A percentile compares a stretch with the other conserved stretches of the same genome.
phyloP scores from a whole-genome alignment of 2,113 vertebrate species.

The Semnornis frantzii region DNA sequence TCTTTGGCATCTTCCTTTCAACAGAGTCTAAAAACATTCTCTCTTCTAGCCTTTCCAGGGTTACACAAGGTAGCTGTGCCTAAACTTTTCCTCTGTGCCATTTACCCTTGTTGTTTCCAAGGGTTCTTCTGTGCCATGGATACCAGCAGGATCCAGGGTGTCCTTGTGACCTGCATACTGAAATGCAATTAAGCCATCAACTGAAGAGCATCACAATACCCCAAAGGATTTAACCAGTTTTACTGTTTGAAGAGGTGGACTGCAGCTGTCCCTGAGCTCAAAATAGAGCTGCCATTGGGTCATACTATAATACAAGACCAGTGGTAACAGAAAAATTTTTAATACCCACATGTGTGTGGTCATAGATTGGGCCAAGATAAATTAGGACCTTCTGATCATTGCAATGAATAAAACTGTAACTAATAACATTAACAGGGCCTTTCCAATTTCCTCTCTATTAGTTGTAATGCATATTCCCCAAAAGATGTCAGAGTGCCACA shows the following conservation, averaged over 20 bases:
- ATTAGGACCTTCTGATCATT: neutral
- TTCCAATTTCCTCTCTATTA: neutral
- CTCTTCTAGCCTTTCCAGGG: neutral
- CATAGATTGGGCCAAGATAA: neutral
- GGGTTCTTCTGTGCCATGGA: neutral
- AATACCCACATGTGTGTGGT: rapidly evolving
- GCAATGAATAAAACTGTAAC: neutral
- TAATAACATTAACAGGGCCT: neutral
- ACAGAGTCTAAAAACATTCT: neutral
- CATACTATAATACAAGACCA: neutral
- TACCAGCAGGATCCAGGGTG: neutral
- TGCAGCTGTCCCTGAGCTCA: neutral
- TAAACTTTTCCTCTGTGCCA: neutral
- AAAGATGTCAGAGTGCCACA: neutral
- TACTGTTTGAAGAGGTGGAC: neutral
- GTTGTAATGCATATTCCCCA: neutral
- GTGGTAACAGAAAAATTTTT: neutral
- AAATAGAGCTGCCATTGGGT: neutral
- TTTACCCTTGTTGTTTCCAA: neutral
- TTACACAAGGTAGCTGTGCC: neutral
- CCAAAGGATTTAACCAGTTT: neutral
- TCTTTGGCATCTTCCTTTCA: neutral
- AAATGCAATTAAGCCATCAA: neutral
- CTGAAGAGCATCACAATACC: neutral
- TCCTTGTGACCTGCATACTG: neutral